These are phyloP conservation scores for Tapirus indicus DNA, from an alignment of 2,797 vertebrate species.

Conservation along the genomic window DNA sequence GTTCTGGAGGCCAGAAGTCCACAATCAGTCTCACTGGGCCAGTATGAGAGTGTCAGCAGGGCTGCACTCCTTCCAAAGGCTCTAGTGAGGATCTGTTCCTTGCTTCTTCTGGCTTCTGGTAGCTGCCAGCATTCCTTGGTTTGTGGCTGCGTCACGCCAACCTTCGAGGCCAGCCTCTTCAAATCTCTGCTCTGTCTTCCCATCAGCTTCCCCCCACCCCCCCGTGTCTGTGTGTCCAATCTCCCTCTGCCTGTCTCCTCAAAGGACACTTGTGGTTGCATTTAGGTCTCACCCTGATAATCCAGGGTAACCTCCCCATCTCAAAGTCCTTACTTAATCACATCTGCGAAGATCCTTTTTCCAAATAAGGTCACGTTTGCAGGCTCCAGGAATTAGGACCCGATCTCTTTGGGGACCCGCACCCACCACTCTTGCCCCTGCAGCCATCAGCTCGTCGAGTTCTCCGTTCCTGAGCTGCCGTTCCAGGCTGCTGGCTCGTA, in stretches of 20 bases:
- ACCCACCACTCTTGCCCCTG: no score
- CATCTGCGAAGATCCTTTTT: neutral
- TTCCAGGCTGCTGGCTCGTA: neutral
- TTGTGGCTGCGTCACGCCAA: rapidly evolving
- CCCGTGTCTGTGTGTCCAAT: neutral
- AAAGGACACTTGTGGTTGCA: neutral
- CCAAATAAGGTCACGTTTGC: neutral
- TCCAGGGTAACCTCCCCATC: no score
- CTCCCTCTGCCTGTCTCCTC: no score
- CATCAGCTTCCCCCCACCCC: neutral
- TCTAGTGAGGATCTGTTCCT: neutral
- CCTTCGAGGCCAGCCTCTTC: neutral
- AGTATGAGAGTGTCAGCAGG: neutral
- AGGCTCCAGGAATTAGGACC: neutral
- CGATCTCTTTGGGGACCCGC: neutral
- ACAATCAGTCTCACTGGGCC: neutral
- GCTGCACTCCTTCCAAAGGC: neutral
- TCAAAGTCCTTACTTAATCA: neutral
- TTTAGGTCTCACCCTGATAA: neutral
- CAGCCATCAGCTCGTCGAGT: neutral
- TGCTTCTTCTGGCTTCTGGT: neutral
- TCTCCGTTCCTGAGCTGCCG: neutral
- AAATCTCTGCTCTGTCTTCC: neutral
- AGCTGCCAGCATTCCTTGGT: neutral
- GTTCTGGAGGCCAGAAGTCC: neutral